Conservation (phyloP, 2,888 invertebrate species). For the Halictus ligatus region DNA sequence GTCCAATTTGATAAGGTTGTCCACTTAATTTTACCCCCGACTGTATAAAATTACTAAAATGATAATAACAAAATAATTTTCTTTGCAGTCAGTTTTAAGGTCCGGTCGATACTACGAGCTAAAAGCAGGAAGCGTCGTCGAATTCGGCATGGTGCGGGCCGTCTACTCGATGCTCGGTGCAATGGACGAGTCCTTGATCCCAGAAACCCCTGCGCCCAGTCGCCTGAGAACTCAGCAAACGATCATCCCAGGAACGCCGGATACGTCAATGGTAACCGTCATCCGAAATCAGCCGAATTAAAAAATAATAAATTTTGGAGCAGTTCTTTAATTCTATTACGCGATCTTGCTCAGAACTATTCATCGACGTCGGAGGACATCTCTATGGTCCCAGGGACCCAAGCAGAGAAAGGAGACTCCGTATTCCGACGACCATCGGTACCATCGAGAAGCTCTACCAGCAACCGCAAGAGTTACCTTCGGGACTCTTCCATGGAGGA, state of each 20-base stretch:
- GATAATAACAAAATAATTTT: neutral
- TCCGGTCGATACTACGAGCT: slow-evolving; percentile 78
- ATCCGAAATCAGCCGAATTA: neutral
- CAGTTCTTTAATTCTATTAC: neutral
- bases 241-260: slow-evolving; percentile 70
- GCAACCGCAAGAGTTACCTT: neutral
- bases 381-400: slow-evolving; percentile 50
- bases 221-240: neutral
- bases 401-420: slow-evolving; percentile 1
- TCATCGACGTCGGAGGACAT: slow-evolving; percentile 35
- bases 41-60: too few species aligned
- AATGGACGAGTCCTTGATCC: slow-evolving; percentile 43
- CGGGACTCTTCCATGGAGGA: neutral
- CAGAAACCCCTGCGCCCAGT: slow-evolving; percentile 62
- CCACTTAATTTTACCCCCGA: too few species aligned
- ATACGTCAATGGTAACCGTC: slow-evolving; percentile 69
- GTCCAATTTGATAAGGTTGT: too few species aligned
- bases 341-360: slow-evolving; percentile 38
- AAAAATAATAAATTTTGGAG: neutral
- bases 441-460: slow-evolving; percentile 11
- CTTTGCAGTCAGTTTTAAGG: slow-evolving; percentile 73
- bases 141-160: slow-evolving; percentile 76
- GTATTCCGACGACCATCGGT: slow-evolving; percentile 47
- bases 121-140: slow-evolving; percentile 74
- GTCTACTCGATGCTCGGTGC: slow-evolving; percentile 57